Conservation (phyloP, 2,888 invertebrate species). For the Synergus laeviventris region DNA sequence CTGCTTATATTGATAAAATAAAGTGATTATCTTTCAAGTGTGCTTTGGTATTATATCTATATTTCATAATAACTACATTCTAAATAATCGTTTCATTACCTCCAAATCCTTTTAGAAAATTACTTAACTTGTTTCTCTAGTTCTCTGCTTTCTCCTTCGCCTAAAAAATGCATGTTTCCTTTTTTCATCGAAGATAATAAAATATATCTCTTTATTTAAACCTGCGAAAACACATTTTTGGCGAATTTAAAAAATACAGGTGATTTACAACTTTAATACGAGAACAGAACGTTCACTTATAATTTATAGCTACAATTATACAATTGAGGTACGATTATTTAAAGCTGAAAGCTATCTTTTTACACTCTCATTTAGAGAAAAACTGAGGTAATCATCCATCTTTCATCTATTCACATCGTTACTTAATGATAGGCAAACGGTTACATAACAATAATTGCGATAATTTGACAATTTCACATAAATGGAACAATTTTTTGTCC, state of each 20-base stretch:
- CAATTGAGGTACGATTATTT: neutral
- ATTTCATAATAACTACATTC: neutral
- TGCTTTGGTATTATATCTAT: constrained; percentile 9
- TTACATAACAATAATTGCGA: neutral
- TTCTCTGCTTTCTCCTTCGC: neutral
- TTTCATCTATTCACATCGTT: neutral
- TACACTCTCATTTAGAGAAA: neutral
- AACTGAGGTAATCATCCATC: too few species aligned
- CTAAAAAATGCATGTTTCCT: neutral
- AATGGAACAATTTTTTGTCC: neutral
- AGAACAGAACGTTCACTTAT: neutral
- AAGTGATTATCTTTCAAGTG: constrained; percentile 10
- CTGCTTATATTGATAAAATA: neutral
- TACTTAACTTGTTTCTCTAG: neutral
- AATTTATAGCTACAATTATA: constrained; percentile 18
- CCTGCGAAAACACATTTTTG: neutral
- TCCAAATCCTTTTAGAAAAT: neutral
- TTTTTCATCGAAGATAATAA: neutral
- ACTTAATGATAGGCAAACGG: neutral
- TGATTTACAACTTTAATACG: constrained; percentile 12
- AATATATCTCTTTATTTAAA: neutral
- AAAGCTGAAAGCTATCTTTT: neutral
- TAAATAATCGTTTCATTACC: neutral
- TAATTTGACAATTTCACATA: neutral
- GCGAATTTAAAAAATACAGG: neutral